phyloP scores from a whole-genome alignment of 2,888 invertebrate species.

The Flabesymbios commensalis region DNA sequence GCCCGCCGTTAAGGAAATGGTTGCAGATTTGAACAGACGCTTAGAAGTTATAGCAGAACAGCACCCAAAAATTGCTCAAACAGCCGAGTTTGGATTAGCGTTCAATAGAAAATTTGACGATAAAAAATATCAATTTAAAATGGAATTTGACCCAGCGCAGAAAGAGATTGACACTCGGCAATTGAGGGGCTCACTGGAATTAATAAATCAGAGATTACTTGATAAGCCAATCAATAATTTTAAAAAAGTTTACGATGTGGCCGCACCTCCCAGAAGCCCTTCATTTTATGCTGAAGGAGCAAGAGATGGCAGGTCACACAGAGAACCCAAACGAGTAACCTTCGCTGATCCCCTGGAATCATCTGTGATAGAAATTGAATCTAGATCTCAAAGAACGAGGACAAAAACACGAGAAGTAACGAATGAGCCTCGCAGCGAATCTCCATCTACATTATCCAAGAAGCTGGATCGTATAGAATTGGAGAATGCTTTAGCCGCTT shows the following conservation, averaged over 20 bases:
- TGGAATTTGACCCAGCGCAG: not conserved
- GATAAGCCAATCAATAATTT: too few relatives aligned
- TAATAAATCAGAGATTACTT: constrained; percentile 1
- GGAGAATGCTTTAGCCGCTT: constrained; percentile 21
- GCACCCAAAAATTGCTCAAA: constrained; percentile 18
- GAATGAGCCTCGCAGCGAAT: constrained; percentile 3
- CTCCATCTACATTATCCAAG: constrained; percentile 16
- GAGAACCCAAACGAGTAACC: constrained; percentile 18
- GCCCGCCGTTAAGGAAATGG: constrained; percentile 31
- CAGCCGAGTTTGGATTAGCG: constrained; percentile 22
- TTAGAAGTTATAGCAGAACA: constrained; percentile 28
- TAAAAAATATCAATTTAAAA: not conserved
- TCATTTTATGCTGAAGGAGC: not conserved
- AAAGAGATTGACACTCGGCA: not conserved
- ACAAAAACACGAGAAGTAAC: not conserved
- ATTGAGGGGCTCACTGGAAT: too few relatives aligned
- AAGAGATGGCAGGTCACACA: not conserved
- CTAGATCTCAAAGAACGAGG: constrained; percentile 15
- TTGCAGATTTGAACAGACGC: constrained; percentile 28
- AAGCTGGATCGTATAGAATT: constrained; percentile 24
- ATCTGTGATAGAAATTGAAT: constrained; percentile 35
- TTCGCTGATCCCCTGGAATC: constrained; percentile 35
- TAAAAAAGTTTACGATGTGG: too few relatives aligned
- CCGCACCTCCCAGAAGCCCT: not conserved
- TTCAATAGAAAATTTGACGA: too few relatives aligned